Percentiles rank a stretch among this genome's conserved stretches.
These are phyloP conservation scores for Galerucella pusilla DNA, from an alignment of 2,888 invertebrate genomes.

Conservation along the genomic window DNA sequence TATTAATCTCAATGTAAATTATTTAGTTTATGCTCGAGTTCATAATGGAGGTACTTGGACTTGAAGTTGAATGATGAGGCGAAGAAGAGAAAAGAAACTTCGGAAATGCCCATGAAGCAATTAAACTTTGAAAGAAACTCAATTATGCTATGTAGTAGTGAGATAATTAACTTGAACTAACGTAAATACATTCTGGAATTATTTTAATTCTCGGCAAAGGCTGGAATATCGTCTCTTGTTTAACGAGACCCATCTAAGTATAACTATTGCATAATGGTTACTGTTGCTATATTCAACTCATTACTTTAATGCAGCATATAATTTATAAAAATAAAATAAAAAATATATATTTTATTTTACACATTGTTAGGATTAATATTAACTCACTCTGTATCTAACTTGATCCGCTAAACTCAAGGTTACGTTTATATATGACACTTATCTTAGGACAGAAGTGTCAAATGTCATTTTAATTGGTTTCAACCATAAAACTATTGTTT, in stretches of 20 bases:
- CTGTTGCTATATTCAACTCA: too few species aligned
- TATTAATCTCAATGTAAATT: constrained; percentile 45
- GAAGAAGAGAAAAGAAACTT: constrained; percentile 51
- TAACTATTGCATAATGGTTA: too few species aligned
- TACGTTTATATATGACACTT: too few species aligned
- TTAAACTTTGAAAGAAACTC: constrained; percentile 64
- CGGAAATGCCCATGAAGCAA: constrained; percentile 62
- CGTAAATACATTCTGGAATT: constrained; percentile 40
- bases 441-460: too few species aligned
- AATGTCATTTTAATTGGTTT: too few species aligned
- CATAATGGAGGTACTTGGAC: constrained; percentile 35
- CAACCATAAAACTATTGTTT: too few species aligned
- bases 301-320: too few species aligned
- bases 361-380: too few species aligned
- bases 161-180: constrained; percentile 59
- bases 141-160: constrained; percentile 61
- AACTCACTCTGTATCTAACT: too few species aligned
- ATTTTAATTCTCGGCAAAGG: constrained; percentile 35
- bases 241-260: constrained; percentile 15
- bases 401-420: too few species aligned
- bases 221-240: constrained; percentile 20
- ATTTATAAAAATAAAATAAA: too few species aligned
- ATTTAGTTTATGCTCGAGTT: constrained; percentile 40
- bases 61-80: constrained; percentile 48
- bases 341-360: too few species aligned